These are phyloP conservation scores for Aegypius monachus DNA, from an alignment of 2,113 vertebrate genomes.

Conservation along the genomic window DNA sequence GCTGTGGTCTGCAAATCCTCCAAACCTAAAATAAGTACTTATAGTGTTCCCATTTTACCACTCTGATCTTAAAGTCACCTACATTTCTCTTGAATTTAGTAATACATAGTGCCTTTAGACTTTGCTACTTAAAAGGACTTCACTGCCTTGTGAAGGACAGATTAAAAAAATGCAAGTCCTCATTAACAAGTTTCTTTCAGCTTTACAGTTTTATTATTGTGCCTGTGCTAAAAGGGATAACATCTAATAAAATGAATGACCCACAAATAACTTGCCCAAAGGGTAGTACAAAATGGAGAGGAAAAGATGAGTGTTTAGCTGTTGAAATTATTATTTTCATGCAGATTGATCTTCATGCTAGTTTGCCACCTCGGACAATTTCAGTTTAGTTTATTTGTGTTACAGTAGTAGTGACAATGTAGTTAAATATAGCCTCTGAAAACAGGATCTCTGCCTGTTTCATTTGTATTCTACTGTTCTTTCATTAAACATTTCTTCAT, in stretches of 20 bases:
- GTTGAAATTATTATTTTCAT: constrained; percentile 60
- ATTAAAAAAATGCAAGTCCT: background rate
- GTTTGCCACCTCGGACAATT: constrained; percentile 40
- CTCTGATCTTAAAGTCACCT: background rate
- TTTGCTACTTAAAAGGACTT: background rate
- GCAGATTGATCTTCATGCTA: constrained; percentile 9
- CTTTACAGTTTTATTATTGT: background rate
- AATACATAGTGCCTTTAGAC: background rate
- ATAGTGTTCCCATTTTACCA: background rate
- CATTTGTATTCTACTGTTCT: constrained; percentile 78
- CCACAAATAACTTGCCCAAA: background rate
- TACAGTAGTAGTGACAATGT: constrained; percentile 72
- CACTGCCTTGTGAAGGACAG: background rate
- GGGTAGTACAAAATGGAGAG: background rate
- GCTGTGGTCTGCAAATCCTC: constrained; percentile 12
- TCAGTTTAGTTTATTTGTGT: constrained; percentile 76
- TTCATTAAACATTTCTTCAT: constrained; percentile 85
- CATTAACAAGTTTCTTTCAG: background rate
- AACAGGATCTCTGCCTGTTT: constrained; percentile 70
- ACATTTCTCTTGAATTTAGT: constrained; percentile 11
- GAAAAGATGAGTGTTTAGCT: constrained; percentile 39
- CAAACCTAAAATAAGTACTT: constrained; percentile 11
- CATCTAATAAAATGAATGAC: background rate
- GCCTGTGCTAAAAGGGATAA: background rate
- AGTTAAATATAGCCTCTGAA: constrained; percentile 74